These are phyloP conservation scores for Doryteuthis pealeii DNA, from an alignment of 1,140 invertebrate genomes.

Conservation along the genomic window DNA sequence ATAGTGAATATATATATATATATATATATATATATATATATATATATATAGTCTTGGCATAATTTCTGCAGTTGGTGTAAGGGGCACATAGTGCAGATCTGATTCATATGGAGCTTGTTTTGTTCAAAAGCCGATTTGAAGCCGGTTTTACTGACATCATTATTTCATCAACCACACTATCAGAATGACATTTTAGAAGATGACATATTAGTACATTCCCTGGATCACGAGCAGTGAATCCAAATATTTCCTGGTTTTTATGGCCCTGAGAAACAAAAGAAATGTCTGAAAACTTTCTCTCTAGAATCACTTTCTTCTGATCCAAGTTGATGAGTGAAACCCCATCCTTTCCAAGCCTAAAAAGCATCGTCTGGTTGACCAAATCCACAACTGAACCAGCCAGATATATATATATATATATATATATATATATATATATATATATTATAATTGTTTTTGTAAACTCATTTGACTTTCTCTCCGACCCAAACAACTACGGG, in stretches of 20 bases:
- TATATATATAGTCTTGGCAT: too few relatives aligned
- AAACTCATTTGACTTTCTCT: too few relatives aligned
- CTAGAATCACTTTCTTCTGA: constrained; percentile 83
- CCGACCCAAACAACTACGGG: too few relatives aligned
- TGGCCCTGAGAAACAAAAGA: constrained; percentile 86
- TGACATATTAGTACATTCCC: constrained; percentile 77
- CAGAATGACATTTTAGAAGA: constrained; percentile 87
- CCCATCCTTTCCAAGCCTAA: constrained; percentile 81
- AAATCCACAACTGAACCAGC: constrained; percentile 56
- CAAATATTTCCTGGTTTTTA: constrained; percentile 82
- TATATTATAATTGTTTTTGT: too few relatives aligned
- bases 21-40: too few relatives aligned
- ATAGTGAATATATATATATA: too few relatives aligned
- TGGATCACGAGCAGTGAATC: constrained; percentile 83
- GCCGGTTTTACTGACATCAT: constrained; percentile 78
- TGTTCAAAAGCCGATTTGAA: constrained; percentile 62
- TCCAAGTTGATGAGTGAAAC: constrained; percentile 88
- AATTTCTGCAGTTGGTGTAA: constrained; percentile 93
- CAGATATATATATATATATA: constrained; percentile 73
- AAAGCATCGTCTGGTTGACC: constrained; percentile 89
- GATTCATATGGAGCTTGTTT: constrained; percentile 27
- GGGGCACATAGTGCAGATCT: constrained; percentile 81
- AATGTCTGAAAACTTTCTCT: constrained; percentile 84
- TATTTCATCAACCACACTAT: constrained; percentile 61
- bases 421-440: too few relatives aligned